Conservation (phyloP, 2,113 vertebrate genomes). For the Isurus oxyrinchus region DNA sequence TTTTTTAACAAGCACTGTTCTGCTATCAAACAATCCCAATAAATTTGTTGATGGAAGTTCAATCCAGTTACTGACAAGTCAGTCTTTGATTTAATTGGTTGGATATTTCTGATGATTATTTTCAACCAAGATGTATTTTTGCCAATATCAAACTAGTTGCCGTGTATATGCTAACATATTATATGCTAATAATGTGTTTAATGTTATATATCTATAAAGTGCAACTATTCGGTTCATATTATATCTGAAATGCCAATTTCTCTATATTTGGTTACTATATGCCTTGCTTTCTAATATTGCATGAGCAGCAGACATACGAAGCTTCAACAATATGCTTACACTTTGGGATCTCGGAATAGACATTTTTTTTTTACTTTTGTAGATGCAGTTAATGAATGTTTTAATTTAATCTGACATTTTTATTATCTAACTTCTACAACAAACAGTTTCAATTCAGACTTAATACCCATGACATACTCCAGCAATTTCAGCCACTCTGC, state of each 20-base stretch:
- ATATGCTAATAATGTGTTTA: not conserved
- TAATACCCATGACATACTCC: slow-evolving; percentile 64
- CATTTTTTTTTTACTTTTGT: not conserved
- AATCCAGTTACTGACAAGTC: not conserved
- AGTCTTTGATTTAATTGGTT: not conserved
- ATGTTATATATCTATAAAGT: not conserved
- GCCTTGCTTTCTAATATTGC: not conserved
- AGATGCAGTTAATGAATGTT: not conserved
- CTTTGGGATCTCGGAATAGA: not conserved
- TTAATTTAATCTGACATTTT: not conserved
- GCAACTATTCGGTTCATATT: not conserved
- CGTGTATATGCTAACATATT: not conserved
- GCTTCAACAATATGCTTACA: not conserved
- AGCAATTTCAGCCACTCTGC: slow-evolving; percentile 80
- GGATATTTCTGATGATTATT: not conserved
- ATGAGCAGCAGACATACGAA: not conserved
- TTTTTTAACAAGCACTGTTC: not conserved
- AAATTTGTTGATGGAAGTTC: not conserved
- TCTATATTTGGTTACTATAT: not conserved
- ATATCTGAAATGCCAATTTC: not conserved
- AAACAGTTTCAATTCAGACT: not conserved
- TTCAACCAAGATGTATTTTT: not conserved
- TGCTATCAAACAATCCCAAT: not conserved
- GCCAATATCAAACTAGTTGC: not conserved
- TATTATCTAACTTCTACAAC: not conserved